These are phyloP conservation scores for Sclerodermus sp. DNA, from an alignment of 2,888 invertebrate genomes.

Conservation along the genomic window DNA sequence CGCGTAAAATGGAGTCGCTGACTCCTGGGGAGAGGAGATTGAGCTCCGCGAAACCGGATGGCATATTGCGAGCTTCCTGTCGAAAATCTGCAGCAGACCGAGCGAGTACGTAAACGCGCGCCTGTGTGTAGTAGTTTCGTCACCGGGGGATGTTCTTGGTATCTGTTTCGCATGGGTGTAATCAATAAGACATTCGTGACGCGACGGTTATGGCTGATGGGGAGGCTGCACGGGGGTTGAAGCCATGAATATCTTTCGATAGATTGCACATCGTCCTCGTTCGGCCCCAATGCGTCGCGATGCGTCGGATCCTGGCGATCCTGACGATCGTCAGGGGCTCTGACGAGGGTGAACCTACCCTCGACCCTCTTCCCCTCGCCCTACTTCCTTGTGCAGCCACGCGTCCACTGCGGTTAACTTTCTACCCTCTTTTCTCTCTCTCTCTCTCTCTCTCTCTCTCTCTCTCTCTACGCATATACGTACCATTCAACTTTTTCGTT, in stretches of 20 bases:
- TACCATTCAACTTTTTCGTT: too few species aligned
- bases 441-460: slow-evolving; percentile 7
- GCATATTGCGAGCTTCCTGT: too few species aligned
- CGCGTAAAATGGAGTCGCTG: too few species aligned
- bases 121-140: slow-evolving; percentile 4
- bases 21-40: slow-evolving; percentile 33
- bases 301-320: slow-evolving; percentile 26
- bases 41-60: too few species aligned
- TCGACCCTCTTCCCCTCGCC: too few species aligned
- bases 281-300: slow-evolving; percentile 35
- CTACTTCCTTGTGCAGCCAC: too few species aligned
- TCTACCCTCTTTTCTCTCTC: slow-evolving; percentile 10
- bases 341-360: too few species aligned
- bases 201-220: slow-evolving; percentile 54
- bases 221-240: slow-evolving; percentile 42
- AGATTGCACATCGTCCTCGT: slow-evolving; percentile 55
- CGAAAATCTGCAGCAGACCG: too few species aligned
- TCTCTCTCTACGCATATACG: background rate
- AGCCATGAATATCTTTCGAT: slow-evolving; percentile 59
- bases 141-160: too few species aligned
- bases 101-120: background rate
- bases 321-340: background rate
- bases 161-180: slow-evolving; percentile 26
- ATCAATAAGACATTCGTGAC: slow-evolving; percentile 56
- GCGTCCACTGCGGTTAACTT: too few species aligned